phyloP scores from a whole-genome alignment of 2,888 invertebrate genomes.

The Marronus borbonicus region DNA sequence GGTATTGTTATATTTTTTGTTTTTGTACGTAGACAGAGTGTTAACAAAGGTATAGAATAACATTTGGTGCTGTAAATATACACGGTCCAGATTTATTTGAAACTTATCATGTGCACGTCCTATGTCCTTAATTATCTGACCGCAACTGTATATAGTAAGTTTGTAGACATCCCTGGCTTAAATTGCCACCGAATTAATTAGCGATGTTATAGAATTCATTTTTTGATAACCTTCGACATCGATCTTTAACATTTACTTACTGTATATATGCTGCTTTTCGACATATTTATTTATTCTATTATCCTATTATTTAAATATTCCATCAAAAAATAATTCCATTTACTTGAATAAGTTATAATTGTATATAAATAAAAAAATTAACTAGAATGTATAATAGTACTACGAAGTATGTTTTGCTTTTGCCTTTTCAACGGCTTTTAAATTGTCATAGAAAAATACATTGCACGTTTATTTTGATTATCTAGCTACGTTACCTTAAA shows the following conservation, averaged over 20 bases:
- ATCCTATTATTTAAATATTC: conserved; percentile 14
- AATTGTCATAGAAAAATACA: conserved; percentile 32
- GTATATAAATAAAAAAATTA: conserved; percentile 27
- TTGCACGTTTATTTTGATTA: conserved; percentile 24
- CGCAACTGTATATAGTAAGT: background rate
- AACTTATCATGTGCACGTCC: too few relatives aligned
- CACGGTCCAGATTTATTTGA: too few relatives aligned
- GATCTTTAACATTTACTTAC: too few relatives aligned
- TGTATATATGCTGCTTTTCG: background rate
- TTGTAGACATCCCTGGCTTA: background rate
- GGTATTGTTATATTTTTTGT: too few relatives aligned
- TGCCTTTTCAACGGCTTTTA: background rate
- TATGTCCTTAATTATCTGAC: too few relatives aligned
- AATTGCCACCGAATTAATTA: too few relatives aligned
- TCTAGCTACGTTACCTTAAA: background rate
- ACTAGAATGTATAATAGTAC: conserved; percentile 11
- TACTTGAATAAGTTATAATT: conserved; percentile 13
- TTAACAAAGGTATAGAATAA: too few relatives aligned
- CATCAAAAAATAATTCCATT: conserved; percentile 25
- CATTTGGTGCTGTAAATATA: too few relatives aligned
- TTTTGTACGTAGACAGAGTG: too few relatives aligned
- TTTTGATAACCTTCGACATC: too few relatives aligned
- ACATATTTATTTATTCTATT: conserved; percentile 6
- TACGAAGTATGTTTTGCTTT: background rate
- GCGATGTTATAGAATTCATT: too few relatives aligned